Evolutionary conservation across 2,888 invertebrate species (phyloP), one percentile per base, ranked within the genome.

Genomic region (Deroplatys truncata): DNA sequence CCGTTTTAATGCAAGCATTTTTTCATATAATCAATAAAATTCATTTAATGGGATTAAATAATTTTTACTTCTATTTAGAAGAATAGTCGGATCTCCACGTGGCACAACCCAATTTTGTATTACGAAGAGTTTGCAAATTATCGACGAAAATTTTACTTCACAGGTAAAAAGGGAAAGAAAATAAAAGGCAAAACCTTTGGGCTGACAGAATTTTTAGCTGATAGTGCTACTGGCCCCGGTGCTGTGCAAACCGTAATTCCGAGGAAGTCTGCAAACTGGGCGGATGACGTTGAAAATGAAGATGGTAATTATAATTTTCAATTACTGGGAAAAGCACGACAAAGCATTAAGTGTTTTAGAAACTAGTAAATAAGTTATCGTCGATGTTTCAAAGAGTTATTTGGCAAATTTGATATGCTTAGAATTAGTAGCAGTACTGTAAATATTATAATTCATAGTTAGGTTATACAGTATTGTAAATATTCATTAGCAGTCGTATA

Each of bases 131-230:
- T 93, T 94, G 94, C 89, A 72, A 49, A 82, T 90, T 90, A 91
- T 89, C 82, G 29, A 56, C n/a, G 82, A 20, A 28, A 31, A 88
- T 88, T 86, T 91, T 90, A 91, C 88, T 88, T 93, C 92, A 89
- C 94, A 97, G 97, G 95, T 94, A 98, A 97, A 95, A 98, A 97
- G 95, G 96, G 95, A 93, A 98, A 97, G 95, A 98, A 97, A 95
- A 95, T 95, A 94, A 98, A 97, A 95, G 97, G 97, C 93, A 97
- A 96, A 93, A 97, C 97, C 91, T 94, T 98, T 92, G 96, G 96
- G 92, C 94, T 98, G 92, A 97, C 96, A 93, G 96, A 97, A 92
- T 98, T 98, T 93, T 94, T 98, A 92, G 96, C 96, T 91, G 96
- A 96, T 92, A 93, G 92, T 72, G 88, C 91, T 72, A 91, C 91